Base-by-base conservation (phyloP, 2,888 invertebrate genomes). In the Petrolisthes manimaculis region DNA sequence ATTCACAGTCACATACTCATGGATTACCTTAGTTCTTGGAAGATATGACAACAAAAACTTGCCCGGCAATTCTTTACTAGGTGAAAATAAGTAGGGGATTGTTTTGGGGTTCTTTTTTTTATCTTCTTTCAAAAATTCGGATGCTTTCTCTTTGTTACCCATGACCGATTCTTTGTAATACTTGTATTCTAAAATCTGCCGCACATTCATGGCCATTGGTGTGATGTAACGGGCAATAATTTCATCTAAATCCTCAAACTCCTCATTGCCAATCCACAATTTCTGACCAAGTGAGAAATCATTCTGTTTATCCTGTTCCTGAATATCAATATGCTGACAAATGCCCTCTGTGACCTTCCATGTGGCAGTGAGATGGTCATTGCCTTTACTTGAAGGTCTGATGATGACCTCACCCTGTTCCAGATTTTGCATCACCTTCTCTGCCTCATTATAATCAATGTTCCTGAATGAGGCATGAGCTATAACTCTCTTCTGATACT, bases 241-340 rank as follows among this genome's bases (percentile, higher is more conserved):
- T 95, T 99, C 99, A 93, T 99, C 99, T 61, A 99, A 94, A 93
- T 99, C 99, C 94, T 99, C 99, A 93, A 98, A 99, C 92, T 98
- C 98, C 92, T 98, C 97, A 90, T 95, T 95, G 67, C 96, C 96
- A 92, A 99, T 99, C 95, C 96, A 96, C 14, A 99, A 94, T 5
- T 95, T 95, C 92, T 95, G 95, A 84, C 99, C 99, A 91, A 99
- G 94, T 86, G 98, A 98, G 93, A 99, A 99, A 0, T 97, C 96
- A 93, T 99, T 99, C 92, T 97, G 97, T 94, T 99, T 99, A 18
- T 97, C 97, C 92, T 98, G 97, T 93, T 99, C 99, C 81, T 96
- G 94, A 0, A 99, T 96, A 93, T 99, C 99, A 89, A 99, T 97
- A 93, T 99, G 99, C 93, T 99, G 98, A 92, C 97, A 97, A 91